phyloP scores from a whole-genome alignment of 2,113 vertebrate genomes.

The Pristiophorus japonicus region DNA sequence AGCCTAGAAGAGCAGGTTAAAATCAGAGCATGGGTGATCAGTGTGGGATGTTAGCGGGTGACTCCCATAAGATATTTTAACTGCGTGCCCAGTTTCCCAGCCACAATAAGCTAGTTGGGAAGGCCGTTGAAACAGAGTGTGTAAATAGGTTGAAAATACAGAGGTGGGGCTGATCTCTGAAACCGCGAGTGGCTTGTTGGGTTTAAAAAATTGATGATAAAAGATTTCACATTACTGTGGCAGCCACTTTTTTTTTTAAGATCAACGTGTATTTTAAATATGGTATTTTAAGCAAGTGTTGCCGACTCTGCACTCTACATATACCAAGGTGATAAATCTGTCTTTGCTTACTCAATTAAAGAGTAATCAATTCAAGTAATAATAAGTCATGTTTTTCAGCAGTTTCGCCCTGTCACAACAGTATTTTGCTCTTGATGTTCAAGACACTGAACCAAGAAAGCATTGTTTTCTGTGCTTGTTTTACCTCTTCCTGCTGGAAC shows the following conservation, averaged over 20 bases:
- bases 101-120: not conserved
- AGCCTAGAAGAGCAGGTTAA: no score
- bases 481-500: not conserved
- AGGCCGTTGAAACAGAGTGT: not conserved
- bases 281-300: not conserved
- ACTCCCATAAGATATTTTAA: no score
- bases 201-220: not conserved
- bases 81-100: not conserved
- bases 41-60: no score
- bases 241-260: not conserved
- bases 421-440: not conserved
- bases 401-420: not conserved
- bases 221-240: not conserved
- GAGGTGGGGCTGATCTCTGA: not conserved
- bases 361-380: not conserved
- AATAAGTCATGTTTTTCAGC: not conserved
- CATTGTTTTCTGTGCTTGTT: not conserved
- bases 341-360: not conserved
- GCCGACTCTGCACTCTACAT: not conserved
- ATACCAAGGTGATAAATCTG: not conserved
- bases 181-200: not conserved
- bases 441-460: not conserved
- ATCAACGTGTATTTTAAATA: not conserved
- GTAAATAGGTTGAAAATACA: not conserved
- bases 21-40: no score